Evolutionary conservation across 2,113 vertebrate genomes (phyloP).

Genomic region (Corvus cornix): DNA sequence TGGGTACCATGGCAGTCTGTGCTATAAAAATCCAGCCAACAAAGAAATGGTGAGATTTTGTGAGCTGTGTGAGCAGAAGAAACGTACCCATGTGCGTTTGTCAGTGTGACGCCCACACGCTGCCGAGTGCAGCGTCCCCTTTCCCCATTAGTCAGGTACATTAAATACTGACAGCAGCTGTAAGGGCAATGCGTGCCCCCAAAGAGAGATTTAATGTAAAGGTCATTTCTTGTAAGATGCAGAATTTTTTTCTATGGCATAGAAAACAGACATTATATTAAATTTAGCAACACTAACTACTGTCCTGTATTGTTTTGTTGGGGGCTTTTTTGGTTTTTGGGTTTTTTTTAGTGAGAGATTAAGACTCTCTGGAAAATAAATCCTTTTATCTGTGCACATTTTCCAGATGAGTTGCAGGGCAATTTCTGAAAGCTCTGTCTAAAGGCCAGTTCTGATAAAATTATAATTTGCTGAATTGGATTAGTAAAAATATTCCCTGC

Average conservation of each 20-base stretch:
- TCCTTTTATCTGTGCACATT: neutral
- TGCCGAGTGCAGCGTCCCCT: neutral
- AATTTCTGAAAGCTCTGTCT: neutral
- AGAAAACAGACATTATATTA: neutral
- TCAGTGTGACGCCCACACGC: neutral
- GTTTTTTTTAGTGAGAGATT: neutral
- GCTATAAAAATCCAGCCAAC: neutral
- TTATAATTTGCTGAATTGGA: neutral
- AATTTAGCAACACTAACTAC: neutral
- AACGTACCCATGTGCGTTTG: neutral
- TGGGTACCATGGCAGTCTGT: neutral
- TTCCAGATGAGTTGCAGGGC: neutral
- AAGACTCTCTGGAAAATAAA: neutral
- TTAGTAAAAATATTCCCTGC: neutral
- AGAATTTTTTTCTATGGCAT: neutral
- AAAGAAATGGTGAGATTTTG: neutral
- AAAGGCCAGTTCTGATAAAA: neutral
- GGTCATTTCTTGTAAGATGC: neutral
- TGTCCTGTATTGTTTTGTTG: neutral
- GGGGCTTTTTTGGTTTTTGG: neutral
- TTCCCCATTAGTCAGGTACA: neutral
- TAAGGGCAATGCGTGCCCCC: neutral
- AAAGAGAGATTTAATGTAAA: neutral
- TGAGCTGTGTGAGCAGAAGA: neutral
- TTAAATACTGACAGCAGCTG: neutral